These are phyloP conservation scores for Zoanthus sansibaricus DNA, from an alignment of 92 coral and sea anemone species.

Conservation along the genomic window DNA sequence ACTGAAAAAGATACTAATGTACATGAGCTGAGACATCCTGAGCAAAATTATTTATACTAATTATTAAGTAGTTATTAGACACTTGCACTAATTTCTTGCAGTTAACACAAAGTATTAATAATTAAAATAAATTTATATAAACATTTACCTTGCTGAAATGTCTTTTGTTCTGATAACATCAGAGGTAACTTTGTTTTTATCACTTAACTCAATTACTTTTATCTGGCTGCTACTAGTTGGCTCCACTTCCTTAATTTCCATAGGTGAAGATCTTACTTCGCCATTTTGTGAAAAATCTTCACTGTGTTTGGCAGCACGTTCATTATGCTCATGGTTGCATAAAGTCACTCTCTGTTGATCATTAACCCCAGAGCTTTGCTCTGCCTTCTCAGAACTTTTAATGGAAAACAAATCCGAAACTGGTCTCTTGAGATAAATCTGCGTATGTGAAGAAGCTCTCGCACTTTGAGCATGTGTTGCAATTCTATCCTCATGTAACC, in stretches of 20 bases:
- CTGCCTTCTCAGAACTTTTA: slow-evolving; percentile 5
- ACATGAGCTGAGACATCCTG: too few species aligned
- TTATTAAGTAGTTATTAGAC: too few species aligned
- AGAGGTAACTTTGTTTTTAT: slow-evolving; percentile 43
- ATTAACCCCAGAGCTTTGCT: not conserved
- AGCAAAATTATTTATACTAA: too few species aligned
- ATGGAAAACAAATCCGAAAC: slow-evolving; percentile 52
- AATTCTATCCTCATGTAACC: slow-evolving; percentile 89
- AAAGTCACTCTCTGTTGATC: slow-evolving; percentile 25
- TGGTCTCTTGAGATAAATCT: slow-evolving; percentile 76
- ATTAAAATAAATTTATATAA: too few species aligned
- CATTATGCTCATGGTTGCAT: slow-evolving; percentile 1
- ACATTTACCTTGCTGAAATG: slow-evolving; percentile 33
- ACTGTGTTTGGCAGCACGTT: slow-evolving; percentile 35
- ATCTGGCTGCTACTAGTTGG: slow-evolving; percentile 69
- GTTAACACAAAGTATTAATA: too few species aligned
- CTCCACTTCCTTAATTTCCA: slow-evolving; percentile 70
- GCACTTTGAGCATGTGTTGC: slow-evolving; percentile 96
- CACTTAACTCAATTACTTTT: slow-evolving; percentile 81
- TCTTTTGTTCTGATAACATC: slow-evolving; percentile 55
- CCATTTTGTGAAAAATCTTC: slow-evolving; percentile 51
- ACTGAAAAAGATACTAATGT: too few species aligned
- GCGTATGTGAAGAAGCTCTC: slow-evolving; percentile 71
- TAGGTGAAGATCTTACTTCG: slow-evolving; percentile 48
- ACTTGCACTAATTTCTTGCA: too few species aligned